Evolutionary conservation across 2,797 vertebrate genomes (phyloP).

Genomic region (Anolis apletophallus): DNA sequence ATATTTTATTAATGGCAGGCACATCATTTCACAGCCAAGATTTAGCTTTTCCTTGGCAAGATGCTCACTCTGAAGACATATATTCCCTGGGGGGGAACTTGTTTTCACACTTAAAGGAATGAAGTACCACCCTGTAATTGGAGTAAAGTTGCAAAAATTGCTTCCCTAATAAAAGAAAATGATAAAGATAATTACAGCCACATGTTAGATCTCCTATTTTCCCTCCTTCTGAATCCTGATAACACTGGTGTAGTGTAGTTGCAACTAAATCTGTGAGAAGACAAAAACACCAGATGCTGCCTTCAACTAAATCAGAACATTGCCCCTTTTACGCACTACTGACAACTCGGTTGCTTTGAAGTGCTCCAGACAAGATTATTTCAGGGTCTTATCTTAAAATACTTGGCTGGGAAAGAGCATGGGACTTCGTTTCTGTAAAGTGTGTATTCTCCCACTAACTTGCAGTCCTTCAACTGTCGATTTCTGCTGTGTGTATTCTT

Average conservation of each 20-base stretch:
- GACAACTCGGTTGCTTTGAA: not conserved
- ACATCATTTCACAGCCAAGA: constrained; percentile 25
- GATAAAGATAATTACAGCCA: not conserved
- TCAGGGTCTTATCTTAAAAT: no score
- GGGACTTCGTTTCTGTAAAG: no score
- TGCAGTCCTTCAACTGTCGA: no score
- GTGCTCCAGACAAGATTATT: not conserved
- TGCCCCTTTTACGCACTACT: no score
- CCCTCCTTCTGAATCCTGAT: not conserved
- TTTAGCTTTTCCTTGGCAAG: constrained; percentile 26
- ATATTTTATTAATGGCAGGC: constrained; percentile 3
- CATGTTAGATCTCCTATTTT: not conserved
- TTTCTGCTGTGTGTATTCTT: no score
- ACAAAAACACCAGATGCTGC: not conserved
- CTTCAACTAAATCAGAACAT: no score
- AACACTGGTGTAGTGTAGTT: not conserved
- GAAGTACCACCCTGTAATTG: constrained; percentile 1
- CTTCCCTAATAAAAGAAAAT: constrained; percentile 1
- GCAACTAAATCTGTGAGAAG: not conserved
- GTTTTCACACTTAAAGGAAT: constrained; percentile 29
- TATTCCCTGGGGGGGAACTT: constrained; percentile 20
- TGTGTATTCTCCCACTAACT: no score
- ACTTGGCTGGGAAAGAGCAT: no score
- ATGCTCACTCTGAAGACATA: constrained; percentile 22
- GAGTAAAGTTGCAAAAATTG: not conserved